Evolutionary conservation across 2,797 vertebrate species (phyloP).

Genomic region (Crax fasciolata): DNA sequence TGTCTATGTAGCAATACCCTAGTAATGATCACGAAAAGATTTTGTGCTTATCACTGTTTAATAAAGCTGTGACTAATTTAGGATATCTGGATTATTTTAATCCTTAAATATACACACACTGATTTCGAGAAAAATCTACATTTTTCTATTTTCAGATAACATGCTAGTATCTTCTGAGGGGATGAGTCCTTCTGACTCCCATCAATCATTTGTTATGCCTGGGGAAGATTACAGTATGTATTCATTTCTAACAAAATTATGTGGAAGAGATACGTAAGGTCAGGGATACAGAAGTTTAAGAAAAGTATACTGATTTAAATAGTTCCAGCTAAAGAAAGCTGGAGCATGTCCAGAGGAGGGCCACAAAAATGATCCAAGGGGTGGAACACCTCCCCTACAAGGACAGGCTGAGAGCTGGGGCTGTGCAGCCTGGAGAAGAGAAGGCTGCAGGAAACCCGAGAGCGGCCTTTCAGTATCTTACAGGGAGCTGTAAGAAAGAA

Average conservation of each 20-base stretch:
- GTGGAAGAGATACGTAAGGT: constrained; percentile 29
- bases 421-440: no score
- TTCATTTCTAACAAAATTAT: neutral
- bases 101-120: neutral
- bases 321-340: neutral
- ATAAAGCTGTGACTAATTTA: constrained; percentile 24
- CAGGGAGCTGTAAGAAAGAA: no score
- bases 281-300: neutral
- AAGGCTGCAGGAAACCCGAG: no score
- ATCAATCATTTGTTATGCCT: constrained; percentile 34
- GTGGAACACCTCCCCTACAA: no score
- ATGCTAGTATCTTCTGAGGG: neutral
- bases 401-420: no score
- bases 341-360: no score
- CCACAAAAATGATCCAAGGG: no score
- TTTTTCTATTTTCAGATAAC: neutral
- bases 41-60: neutral
- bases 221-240: neutral
- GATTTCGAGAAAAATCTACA: neutral
- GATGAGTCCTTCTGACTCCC: neutral
- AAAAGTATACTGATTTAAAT: neutral
- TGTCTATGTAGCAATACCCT: neutral
- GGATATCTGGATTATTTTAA: neutral
- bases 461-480: no score
- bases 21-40: neutral